Base-by-base conservation (phyloP, 2,113 vertebrate species). In the Heterotilapia buettikoferi region DNA sequence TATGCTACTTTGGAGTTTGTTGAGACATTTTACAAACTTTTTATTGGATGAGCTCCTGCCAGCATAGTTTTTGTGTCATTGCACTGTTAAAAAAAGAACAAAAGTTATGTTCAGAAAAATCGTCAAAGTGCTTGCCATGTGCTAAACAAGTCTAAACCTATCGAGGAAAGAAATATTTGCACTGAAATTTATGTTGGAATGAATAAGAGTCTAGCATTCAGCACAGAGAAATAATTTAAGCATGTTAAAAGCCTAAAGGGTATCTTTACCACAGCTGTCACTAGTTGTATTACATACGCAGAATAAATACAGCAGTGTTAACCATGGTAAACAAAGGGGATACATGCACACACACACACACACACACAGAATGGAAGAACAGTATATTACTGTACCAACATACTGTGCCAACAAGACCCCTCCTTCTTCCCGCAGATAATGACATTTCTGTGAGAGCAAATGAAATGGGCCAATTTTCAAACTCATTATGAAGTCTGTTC, bases 401-500 rank as follows among this genome's bases (percentile, higher is more conserved):
- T 66, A 66, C 61, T 5, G 53, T 78, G 38, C 31, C 82, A 53
- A 40, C 2, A 16, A n/a, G 73, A 73, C 50, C 45, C 84, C 63
- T 24, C 7, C 71, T 9, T 3, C 40, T 6, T 11, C 59, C 14
- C 73, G 3, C 11, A 29, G 84, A 92, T 91, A 90, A 93, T 90
- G 87, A 93, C 84, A 84, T 92, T 89, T 93, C 87, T 91, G 76
- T 82, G 87, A 88, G 87, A 80, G 86, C 89, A 93, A 93, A 93
- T 92, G 73, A 93, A 94, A 94, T 93, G 83, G 88, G 86, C 86
- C 93, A 88, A 93, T 93, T 90, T 93, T 88, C 83, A 63, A 91
- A 90, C 85, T 94, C 89, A 91, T 94, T 93, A 92, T 82, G 52
- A 90, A 90, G 73, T 88, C 38, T 4, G 38, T 19, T 84, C 78